Conservation (phyloP, 1,140 invertebrate genomes). For the Monomorium pharaonis region DNA sequence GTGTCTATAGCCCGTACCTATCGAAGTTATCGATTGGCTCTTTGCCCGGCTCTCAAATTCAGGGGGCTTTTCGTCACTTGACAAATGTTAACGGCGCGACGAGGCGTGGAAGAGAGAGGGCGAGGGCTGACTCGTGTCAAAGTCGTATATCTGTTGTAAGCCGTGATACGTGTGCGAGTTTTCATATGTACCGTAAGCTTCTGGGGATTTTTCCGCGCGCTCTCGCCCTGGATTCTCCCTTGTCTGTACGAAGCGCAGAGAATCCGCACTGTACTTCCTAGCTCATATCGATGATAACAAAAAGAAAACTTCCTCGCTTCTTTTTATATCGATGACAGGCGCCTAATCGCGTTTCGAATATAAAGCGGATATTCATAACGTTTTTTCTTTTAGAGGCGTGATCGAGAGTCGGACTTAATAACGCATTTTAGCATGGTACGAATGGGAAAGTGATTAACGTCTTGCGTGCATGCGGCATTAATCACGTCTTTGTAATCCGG, state of each 20-base stretch:
- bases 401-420: neutral
- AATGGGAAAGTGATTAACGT: constrained; percentile 3
- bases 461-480: constrained; percentile 9
- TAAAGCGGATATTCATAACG: neutral
- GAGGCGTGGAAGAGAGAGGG: neutral
- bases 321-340: neutral
- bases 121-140: neutral
- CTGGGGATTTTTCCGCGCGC: neutral
- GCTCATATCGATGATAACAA: neutral
- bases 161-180: neutral
- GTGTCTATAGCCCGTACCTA: constrained; percentile 1
- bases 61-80: constrained; percentile 25
- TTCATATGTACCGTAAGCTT: constrained; percentile 2
- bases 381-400: neutral
- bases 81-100: constrained; percentile 13
- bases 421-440: neutral
- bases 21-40: constrained; percentile 41
- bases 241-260: neutral
- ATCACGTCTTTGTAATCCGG: neutral
- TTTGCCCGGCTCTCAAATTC: constrained; percentile 11
- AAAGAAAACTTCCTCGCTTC: neutral
- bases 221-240: neutral
- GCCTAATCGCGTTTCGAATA: neutral
- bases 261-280: neutral
- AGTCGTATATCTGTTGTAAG: neutral